Evolutionary conservation across 2,113 vertebrate genomes (phyloP), one percentile per base, ranked within the genome.

Genomic region (Syngnathus typhle): DNA sequence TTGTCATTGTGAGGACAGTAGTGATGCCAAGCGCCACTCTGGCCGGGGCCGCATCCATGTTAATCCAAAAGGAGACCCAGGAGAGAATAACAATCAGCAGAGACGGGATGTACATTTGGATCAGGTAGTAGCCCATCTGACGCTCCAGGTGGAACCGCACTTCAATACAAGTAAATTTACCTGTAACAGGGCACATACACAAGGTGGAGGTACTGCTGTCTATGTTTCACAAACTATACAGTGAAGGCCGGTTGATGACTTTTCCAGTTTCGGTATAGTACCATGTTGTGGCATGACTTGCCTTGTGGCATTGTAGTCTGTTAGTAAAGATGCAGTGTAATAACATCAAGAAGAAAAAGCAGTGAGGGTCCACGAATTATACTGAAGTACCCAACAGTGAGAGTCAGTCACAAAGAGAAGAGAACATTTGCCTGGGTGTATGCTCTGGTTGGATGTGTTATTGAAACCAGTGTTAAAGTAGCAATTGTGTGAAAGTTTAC

Each of bases 71-170:
- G 0, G 96, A 98, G 38, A 98, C 96, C 96, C 96, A 98, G 65
- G 96, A 98, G 0, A 98, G 92, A 65, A 99, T 99, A 59, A 88
- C 86, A 4, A 88, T 88, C 73, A 88, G 86, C 64, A 88, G 80
- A 10, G 86, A 88, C 0, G 86, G 86, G 68, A 88, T 88, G 72
- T 88, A 88, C 86, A 88, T 87, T 91, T 99, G 96, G 89, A 99
- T 99, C 78, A 99, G 92, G 82, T 99, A 99, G 87, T 99, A 99
- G 37, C 96, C 96, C 96, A 99, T 99, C 83, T 99, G 96, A 37
- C 96, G 93, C 84, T 98, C 96, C 60, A 99, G 92, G 83, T 98
- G 96, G 83, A 99, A 99, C 39, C 94, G 89, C 32, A 99, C 96
- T 90, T 99, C 96, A 11, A 99, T 99, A 41, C 96, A 99, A 0